Base-by-base conservation (phyloP, 37 sponge, comb jelly and placozoan genomes). In the Petrosia ficiformis region DNA sequence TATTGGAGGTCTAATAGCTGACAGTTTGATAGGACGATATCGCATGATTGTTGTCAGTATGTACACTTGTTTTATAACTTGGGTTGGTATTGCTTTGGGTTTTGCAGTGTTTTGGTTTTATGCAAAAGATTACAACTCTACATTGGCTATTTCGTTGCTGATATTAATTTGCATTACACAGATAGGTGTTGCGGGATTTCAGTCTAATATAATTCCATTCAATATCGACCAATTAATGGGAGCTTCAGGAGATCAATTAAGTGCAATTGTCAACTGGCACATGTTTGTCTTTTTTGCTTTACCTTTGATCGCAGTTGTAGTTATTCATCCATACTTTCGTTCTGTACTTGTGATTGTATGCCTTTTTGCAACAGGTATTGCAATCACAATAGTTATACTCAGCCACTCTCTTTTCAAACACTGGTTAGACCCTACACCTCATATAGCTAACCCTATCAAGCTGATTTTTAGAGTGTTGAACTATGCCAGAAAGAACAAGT, bases 401-500 rank as follows among this genome's bases (percentile, higher is more conserved):
- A n/a, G n/a, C n/a, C n/a, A n/a, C n/a, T n/a, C n/a, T n/a, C n/a
- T n/a, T n/a, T n/a, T n/a, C n/a, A n/a, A n/a, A n/a, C n/a, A n/a
- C n/a, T n/a, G n/a, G n/a, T 22, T 61, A 26, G 63, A 61, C 26
- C 11, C 63, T 22, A 61, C 63, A n/a, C 63, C 63, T 26, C 63
- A n/a, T 5, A 61, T 61, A 61, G 6, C 63, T 61, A 61, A 61
- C 28, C 63, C 63, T 26, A n/a, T 61, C 22, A 61, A 61, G n/a
- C 63, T 26, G 63, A 61, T 61, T 26, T n/a, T 61, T 22, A 11
- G 6, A 61, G 63, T 61, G 5, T 29, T 61, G 5, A 8, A 22
- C 26, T 61, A 61, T 61, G 63, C 63, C 6, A n/a, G 63, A 5
- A 61, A 61, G 26, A 61, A 61, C 63, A 61, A 61, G n/a, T 61